Conservation (phyloP, 2,888 invertebrate genomes). For the Laspeyria flexula region DNA sequence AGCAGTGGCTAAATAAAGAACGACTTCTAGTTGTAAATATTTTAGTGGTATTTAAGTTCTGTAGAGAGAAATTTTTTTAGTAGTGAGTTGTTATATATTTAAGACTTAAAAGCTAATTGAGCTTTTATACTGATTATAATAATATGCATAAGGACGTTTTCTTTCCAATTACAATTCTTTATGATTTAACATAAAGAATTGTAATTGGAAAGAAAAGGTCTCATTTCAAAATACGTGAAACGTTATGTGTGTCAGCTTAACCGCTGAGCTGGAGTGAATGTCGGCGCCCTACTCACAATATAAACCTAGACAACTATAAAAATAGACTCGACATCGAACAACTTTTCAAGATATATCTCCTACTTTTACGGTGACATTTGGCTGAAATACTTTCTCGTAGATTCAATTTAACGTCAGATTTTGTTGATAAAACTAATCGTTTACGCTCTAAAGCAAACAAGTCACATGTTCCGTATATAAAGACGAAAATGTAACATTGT, state of each 20-base stretch:
- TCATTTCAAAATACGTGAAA: constrained; percentile 4
- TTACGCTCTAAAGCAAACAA: not conserved
- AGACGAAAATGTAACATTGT: not conserved
- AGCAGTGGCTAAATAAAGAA: too few species aligned
- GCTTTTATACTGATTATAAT: too few species aligned
- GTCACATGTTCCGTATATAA: too few species aligned
- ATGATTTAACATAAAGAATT: not conserved
- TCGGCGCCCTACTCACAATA: constrained; percentile 12
- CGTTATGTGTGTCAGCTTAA: constrained; percentile 8
- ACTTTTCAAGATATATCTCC: constrained; percentile 25
- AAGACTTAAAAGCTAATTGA: too few species aligned
- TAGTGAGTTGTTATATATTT: too few species aligned
- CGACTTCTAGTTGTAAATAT: too few species aligned
- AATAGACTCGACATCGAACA: constrained; percentile 28
- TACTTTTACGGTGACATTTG: constrained; percentile 12
- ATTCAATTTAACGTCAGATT: constrained; percentile 19
- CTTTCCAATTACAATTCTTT: too few species aligned
- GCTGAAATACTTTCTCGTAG: constrained; percentile 6
- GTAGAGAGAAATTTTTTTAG: too few species aligned
- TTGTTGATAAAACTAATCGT: constrained; percentile 7
- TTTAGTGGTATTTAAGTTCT: too few species aligned
- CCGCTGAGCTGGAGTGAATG: constrained; percentile 7
- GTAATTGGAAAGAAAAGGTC: not conserved
- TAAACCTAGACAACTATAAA: constrained; percentile 22
- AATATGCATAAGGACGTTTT: too few species aligned